phyloP scores from a whole-genome alignment of 2,888 invertebrate genomes.

The Pristionchus exspectatus region DNA sequence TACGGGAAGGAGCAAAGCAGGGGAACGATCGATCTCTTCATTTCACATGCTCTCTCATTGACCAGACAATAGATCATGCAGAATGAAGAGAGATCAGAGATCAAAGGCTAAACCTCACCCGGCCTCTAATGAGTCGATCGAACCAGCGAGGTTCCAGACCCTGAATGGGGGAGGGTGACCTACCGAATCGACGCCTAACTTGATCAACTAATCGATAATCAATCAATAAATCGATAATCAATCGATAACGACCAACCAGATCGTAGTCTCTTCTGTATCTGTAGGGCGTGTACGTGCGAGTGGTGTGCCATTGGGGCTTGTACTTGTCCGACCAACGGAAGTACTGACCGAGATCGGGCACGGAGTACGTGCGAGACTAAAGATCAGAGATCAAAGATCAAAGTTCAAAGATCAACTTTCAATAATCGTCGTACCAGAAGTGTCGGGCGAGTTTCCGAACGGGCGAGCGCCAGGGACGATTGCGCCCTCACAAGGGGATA shows the following conservation, averaged over 20 bases:
- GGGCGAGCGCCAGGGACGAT: conserved; percentile 45
- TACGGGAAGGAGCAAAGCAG: background rate
- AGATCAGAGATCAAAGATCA: background rate
- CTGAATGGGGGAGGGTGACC: background rate
- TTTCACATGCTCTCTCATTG: background rate
- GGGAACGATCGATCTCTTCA: background rate
- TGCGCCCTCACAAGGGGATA: conserved; percentile 52
- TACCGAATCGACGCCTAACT: background rate
- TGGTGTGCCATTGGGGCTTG: conserved; percentile 74
- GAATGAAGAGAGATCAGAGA: background rate
- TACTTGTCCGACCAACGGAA: conserved; percentile 67
- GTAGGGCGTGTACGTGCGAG: conserved; percentile 68
- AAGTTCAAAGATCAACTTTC: background rate
- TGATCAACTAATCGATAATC: background rate
- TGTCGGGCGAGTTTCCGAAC: background rate
- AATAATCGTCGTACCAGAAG: conserved; percentile 52
- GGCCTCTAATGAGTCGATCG: conserved; percentile 49
- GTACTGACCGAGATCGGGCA: conserved; percentile 70
- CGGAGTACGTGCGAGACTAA: conserved; percentile 68
- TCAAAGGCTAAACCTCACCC: conserved; percentile 7
- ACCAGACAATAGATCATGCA: background rate
- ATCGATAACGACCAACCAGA: conserved; percentile 59
- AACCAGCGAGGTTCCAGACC: conserved; percentile 39
- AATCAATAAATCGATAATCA: background rate
- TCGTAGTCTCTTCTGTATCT: conserved; percentile 71